Evolutionary conservation across 2,888 invertebrate species (phyloP), one percentile per base, ranked within the genome.

Genomic region (Platycheirus rosarum): DNA sequence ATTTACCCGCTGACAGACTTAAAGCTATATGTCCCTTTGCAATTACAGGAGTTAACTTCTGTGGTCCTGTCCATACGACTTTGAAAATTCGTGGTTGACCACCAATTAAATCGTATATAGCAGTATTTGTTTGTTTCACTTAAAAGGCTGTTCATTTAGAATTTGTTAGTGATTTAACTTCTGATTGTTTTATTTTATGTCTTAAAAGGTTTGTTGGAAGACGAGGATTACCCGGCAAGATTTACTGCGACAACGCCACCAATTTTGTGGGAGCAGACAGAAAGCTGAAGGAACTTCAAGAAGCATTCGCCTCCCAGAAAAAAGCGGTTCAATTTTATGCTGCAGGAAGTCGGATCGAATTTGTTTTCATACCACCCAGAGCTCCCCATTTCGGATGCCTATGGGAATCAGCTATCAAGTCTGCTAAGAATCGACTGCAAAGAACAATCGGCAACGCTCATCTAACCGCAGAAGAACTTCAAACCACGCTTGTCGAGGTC

Each of bases 11-110:
- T 37, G 37, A 37, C 13, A n/a, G 37, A 13, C 37, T 37, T 13
- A 37, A 37, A 13, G 37, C 13, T n/a, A 37, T 37, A n/a, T 13
- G 37, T 2, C 37, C 37, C 13, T 37, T 37, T 37, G 37, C 37
- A 37, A 13, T n/a, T 6, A 9, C 40, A 13, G 53, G 35, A n/a
- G 53, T 53, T 11, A 18, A 35, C 16, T 51, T 51, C 5, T 51
- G 51, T 26, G 53, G 18, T 53, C 16, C 53, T 14, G 35, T 37
- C 5, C 37, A 20, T 16, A 55, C 53, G 1, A 6, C 53, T 0
- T 16, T 55, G 18, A 37, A 20, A 55, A 55, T 55, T n/a, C 55
- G 55, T 3, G 20, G 55, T 55, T 11, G 37, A 23, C n/a, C 55
- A 3, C 37, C 55, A 0, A 23, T 37, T 11, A 37, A 37, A 55